Percentiles rank a stretch among this genome's conserved stretches.
Conservation (phyloP, 2,888 invertebrate species). For the Cheilosia vernalis region DNA sequence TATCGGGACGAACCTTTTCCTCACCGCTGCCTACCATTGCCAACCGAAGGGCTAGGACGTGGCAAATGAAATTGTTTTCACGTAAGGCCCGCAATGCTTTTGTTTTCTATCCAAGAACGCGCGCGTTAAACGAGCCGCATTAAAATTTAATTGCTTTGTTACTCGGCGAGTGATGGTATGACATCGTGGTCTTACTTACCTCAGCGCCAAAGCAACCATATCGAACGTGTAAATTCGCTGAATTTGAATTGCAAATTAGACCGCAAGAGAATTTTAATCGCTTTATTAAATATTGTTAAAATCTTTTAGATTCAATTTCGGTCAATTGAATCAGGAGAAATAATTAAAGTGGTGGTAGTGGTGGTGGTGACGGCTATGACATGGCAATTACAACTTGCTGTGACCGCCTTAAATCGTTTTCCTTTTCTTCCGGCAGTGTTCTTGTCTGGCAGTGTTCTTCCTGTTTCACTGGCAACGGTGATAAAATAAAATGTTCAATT, state of each 20-base stretch:
- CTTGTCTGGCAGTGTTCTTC: slow-evolving; percentile 7
- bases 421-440: neutral
- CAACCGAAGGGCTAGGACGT: slow-evolving; percentile 16
- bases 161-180: slow-evolving; percentile 62
- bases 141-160: slow-evolving; percentile 70
- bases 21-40: neutral
- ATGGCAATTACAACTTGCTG: neutral
- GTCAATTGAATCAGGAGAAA: slow-evolving; percentile 56
- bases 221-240: slow-evolving; percentile 67
- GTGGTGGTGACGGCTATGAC: neutral
- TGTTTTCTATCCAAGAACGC: slow-evolving; percentile 54
- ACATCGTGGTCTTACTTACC: slow-evolving; percentile 48
- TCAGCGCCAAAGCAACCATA: slow-evolving; percentile 10
- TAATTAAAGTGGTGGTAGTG: slow-evolving; percentile 34
- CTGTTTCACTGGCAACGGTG: slow-evolving; percentile 10
- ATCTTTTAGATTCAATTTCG: slow-evolving; percentile 67
- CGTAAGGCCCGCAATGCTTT: slow-evolving; percentile 36
- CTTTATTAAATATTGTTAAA: slow-evolving; percentile 69
- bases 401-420: neutral
- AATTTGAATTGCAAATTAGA: slow-evolving; percentile 71
- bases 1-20: slow-evolving; percentile 52
- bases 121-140: slow-evolving; percentile 68
- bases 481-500: slow-evolving; percentile 53
- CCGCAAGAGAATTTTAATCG: slow-evolving; percentile 71
- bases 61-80: slow-evolving; percentile 64